Evolutionary conservation across 1,140 invertebrate genomes (phyloP), one percentile per base, ranked within the genome.

Genomic region (Schlechtendalia chinensis): DNA sequence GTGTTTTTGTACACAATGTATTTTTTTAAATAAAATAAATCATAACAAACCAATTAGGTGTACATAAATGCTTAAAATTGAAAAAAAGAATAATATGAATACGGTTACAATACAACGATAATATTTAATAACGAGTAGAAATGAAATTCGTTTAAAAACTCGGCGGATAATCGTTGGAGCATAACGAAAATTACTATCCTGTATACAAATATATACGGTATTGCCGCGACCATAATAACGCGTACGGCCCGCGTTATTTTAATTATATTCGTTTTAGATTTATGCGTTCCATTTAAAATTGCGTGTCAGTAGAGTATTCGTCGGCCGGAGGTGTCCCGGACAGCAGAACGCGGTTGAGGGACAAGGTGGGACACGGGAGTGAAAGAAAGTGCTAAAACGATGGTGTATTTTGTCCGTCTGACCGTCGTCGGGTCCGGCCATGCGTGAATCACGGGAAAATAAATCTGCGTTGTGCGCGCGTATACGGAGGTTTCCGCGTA

Each of bases 321-420:
- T 14, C 65, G 65, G 22, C 1, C 1, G 19, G 12, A 1, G n/a
- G n/a, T n/a, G n/a, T n/a, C n/a, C n/a, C n/a, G n/a, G n/a, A n/a
- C n/a, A n/a, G n/a, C n/a, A n/a, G n/a, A n/a, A n/a, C n/a, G n/a
- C n/a, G n/a, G n/a, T n/a, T n/a, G n/a, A n/a, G n/a, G n/a, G n/a
- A n/a, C n/a, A n/a, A n/a, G 4, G 5, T n/a, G 63, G 5, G 12
- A 27, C 61, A 32, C 32, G 32, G 12, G 65, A 19, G n/a, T 0
- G 32, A 47, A 67, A 67, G 65, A 67, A 67, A 67, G n/a, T 11
- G 65, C n/a, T 16, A 32, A 47, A 67, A 45, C n/a, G 11, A 67
- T 67, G 32, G 39, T 32, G 39, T 14, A 45, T 67, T 67, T 45
- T 5, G n/a, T 32, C n/a, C 39, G 22, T 67, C 39, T 67, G 65